Conservation (phyloP, 1,140 invertebrate genomes). For the Paramacrobiotus metropolitanus region DNA sequence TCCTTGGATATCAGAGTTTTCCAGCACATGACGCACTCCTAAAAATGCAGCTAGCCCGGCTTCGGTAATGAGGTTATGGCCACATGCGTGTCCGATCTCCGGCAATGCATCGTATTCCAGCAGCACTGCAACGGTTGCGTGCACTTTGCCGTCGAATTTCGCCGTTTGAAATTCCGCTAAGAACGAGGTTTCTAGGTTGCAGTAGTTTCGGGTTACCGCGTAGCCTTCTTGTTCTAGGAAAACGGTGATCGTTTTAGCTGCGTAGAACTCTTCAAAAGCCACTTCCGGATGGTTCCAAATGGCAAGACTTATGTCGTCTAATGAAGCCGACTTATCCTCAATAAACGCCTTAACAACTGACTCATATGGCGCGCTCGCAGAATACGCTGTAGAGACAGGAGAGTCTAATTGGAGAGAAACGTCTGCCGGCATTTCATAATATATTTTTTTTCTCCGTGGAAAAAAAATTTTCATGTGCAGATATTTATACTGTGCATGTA, state of each 20-base stretch:
- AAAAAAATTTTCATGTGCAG: no score
- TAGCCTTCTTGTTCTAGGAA: not conserved
- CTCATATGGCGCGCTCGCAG: no score
- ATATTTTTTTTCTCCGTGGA: no score
- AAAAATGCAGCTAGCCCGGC: conserved; percentile 20
- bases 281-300: not conserved
- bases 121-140: conserved; percentile 17
- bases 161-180: not conserved
- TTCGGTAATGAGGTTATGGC: conserved; percentile 25
- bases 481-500: no score
- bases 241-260: not conserved
- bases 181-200: not conserved
- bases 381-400: no score
- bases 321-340: no score
- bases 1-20: conserved; percentile 10
- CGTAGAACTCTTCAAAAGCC: not conserved
- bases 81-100: conserved; percentile 25
- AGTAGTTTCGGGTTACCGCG: not conserved
- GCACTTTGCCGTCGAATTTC: not conserved
- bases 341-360: no score
- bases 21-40: conserved; percentile 19
- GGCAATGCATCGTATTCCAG: conserved; percentile 27
- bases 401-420: no score
- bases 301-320: no score
- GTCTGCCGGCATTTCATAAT: no score